Evolutionary conservation across 2,888 invertebrate species (phyloP).

Genomic region (Acanthosepion lycidas): DNA sequence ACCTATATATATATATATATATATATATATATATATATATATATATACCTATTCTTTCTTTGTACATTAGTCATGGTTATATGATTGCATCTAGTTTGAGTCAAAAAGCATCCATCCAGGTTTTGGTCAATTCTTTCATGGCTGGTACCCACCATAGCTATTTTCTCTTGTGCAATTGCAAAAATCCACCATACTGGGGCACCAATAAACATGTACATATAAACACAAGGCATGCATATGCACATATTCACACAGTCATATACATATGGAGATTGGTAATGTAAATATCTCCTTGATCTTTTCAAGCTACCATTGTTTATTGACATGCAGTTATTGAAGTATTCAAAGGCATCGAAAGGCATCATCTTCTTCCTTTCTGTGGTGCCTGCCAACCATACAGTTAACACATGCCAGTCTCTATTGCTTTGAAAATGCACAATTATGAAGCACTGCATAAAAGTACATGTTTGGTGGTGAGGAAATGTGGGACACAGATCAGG

Average conservation of each 20-base stretch:
- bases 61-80: constrained; percentile 17
- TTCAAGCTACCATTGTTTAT: constrained; percentile 11
- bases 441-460: neutral
- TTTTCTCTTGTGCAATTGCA: constrained; percentile 33
- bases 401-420: too few species aligned
- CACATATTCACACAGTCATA: too few species aligned
- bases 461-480: neutral
- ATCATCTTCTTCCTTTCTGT: neutral
- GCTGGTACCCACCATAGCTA: neutral
- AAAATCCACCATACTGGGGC: neutral
- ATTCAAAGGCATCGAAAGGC: constrained; percentile 33
- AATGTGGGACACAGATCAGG: neutral
- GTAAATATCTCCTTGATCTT: constrained; percentile 15
- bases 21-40: neutral
- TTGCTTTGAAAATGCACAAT: constrained; percentile 33
- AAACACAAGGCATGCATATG: neutral
- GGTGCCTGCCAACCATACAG: neutral
- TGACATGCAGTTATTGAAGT: constrained; percentile 33
- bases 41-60: neutral
- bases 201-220: neutral
- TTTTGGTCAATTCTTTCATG: constrained; percentile 17
- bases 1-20: neutral
- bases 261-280: neutral
- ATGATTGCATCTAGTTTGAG: neutral
- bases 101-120: constrained; percentile 6